These are phyloP conservation scores for Sisor rabdophorus DNA, from an alignment of 2,113 vertebrate species.

Conservation along the genomic window DNA sequence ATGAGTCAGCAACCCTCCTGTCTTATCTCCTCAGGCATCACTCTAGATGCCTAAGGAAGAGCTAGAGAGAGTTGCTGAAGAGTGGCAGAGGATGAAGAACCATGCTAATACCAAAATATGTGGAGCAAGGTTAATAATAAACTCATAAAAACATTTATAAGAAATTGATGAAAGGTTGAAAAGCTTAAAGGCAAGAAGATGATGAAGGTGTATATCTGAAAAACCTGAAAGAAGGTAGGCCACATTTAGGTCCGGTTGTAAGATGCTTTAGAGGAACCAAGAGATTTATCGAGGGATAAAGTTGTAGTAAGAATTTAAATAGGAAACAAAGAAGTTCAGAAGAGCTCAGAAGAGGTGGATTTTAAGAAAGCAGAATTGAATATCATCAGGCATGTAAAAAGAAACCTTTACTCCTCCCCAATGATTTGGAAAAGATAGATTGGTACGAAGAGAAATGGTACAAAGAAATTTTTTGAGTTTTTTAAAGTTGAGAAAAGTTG, in stretches of 20 bases:
- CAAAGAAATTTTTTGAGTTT: neutral
- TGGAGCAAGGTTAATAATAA: neutral
- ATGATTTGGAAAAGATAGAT: no score
- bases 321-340: neutral
- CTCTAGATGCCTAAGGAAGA: neutral
- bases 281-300: neutral
- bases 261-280: neutral
- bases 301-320: neutral
- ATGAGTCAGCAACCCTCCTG: neutral
- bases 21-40: no score
- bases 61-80: neutral
- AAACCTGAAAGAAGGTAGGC: neutral
- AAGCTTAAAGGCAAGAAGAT: neutral
- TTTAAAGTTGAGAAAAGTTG: neutral
- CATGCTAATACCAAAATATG: neutral
- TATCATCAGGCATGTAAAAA: neutral
- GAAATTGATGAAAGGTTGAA: neutral
- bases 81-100: neutral
- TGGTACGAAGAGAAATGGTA: neutral
- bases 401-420: neutral
- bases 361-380: neutral
- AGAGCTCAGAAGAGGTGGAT: neutral
- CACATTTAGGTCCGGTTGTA: neutral
- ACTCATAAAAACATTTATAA: neutral
- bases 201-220: neutral